These are phyloP conservation scores for Heloderma charlesbogerti DNA, from an alignment of 2,113 vertebrate genomes.

Conservation along the genomic window DNA sequence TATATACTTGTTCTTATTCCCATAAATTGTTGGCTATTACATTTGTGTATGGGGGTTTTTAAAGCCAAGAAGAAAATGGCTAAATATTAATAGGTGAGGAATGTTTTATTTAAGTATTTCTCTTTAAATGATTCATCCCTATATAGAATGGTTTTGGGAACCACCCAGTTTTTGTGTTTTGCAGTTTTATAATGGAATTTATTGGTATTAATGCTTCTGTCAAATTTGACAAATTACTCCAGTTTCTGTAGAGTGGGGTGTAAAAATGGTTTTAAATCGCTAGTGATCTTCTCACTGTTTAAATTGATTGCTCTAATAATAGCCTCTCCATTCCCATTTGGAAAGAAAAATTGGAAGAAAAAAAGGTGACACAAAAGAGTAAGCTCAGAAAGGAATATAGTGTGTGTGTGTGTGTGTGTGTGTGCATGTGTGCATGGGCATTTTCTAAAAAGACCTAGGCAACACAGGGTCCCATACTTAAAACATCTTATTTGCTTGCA, in stretches of 20 bases:
- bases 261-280: slow-evolving; percentile 55
- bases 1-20: background rate
- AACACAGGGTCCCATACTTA: background rate
- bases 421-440: slow-evolving; percentile 46
- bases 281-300: slow-evolving; percentile 48
- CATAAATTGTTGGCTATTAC: background rate
- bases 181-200: background rate
- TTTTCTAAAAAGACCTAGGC: slow-evolving; percentile 23
- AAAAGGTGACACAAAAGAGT: slow-evolving; percentile 29
- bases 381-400: slow-evolving; percentile 34
- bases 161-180: background rate
- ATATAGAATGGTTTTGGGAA: background rate
- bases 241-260: slow-evolving; percentile 32
- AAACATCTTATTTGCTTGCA: slow-evolving; percentile 7
- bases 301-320: slow-evolving; percentile 46
- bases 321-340: slow-evolving; percentile 42
- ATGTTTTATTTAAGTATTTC: background rate
- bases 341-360: slow-evolving; percentile 22
- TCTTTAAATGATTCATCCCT: background rate
- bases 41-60: background rate
- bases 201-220: background rate
- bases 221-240: background rate
- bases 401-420: slow-evolving; percentile 55
- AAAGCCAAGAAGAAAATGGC: background rate
- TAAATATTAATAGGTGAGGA: background rate